Evolutionary conservation across 2,797 vertebrate species (phyloP).

Genomic region (Sphenopsis melanotis): DNA sequence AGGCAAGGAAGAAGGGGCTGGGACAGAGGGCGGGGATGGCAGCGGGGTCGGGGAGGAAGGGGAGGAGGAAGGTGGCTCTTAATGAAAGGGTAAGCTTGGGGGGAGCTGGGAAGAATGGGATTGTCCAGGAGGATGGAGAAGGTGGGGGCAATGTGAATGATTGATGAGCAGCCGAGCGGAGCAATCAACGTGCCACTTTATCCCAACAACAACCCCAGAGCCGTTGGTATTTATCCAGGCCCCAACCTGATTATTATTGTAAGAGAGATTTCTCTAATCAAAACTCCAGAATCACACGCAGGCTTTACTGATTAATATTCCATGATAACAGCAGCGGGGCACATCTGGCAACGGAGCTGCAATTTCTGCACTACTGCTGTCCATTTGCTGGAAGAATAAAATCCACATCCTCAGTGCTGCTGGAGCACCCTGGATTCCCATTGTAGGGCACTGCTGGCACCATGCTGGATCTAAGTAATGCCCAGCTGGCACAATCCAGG

Average conservation of each 20-base stretch:
- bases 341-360: constrained; percentile 69
- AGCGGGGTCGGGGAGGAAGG: background rate
- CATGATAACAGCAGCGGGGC: constrained; percentile 73
- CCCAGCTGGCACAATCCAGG: background rate
- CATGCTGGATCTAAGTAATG: background rate
- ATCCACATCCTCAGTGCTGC: background rate
- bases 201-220: constrained; percentile 37
- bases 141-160: background rate
- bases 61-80: constrained; percentile 20
- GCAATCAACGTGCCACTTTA: constrained; percentile 47
- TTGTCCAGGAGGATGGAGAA: constrained; percentile 1
- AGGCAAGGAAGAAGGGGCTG: constrained; percentile 38
- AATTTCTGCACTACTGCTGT: constrained; percentile 27
- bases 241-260: constrained; percentile 77
- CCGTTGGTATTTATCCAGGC: constrained; percentile 64
- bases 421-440: rapidly evolving
- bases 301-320: constrained; percentile 78
- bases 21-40: background rate
- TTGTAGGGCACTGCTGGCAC: rapidly evolving
- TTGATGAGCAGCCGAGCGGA: constrained; percentile 21
- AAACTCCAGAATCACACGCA: constrained; percentile 76
- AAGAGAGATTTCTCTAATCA: constrained; percentile 79
- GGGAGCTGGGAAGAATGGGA: background rate
- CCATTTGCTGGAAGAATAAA: constrained; percentile 57
- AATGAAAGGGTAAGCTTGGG: background rate